phyloP scores from a whole-genome alignment of 2,113 vertebrate species.

The Xyrauchen texanus region DNA sequence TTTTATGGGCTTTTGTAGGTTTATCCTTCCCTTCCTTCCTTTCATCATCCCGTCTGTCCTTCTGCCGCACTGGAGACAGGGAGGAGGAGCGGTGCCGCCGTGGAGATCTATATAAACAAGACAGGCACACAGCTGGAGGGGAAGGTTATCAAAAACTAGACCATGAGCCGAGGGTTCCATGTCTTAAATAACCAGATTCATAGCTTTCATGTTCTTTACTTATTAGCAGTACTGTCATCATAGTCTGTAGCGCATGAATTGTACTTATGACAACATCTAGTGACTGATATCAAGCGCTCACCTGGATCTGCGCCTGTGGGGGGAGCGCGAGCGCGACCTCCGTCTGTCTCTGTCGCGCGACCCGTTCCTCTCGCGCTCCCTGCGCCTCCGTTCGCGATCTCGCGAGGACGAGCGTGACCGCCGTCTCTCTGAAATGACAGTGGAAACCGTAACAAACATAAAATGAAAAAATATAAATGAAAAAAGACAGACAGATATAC shows the following conservation, averaged over 20 bases:
- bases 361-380: conserved; percentile 84
- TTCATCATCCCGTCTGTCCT: conserved; percentile 88
- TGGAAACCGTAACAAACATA: background rate
- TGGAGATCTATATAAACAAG: conserved; percentile 79
- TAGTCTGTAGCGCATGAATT: too few relatives aligned
- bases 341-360: conserved; percentile 89
- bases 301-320: conserved; percentile 89
- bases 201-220: too few relatives aligned
- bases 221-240: too few relatives aligned
- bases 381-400: conserved; percentile 86
- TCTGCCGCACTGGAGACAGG: conserved; percentile 80
- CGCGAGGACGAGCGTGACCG: conserved; percentile 88
- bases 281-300: conserved; percentile 56
- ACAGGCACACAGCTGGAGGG: conserved; percentile 48
- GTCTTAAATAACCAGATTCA: too few relatives aligned
- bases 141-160: conserved; percentile 39
- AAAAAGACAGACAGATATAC: too few relatives aligned
- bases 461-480: too few relatives aligned
- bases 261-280: too few relatives aligned
- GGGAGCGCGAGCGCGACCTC: conserved; percentile 88
- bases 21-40: conserved; percentile 76
- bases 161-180: background rate
- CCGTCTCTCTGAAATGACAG: conserved; percentile 77
- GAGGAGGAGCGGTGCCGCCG: conserved; percentile 87
- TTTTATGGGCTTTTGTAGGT: conserved; percentile 81